Conservation (phyloP, 2,888 invertebrate genomes). For the Mellilla xanthometata region DNA sequence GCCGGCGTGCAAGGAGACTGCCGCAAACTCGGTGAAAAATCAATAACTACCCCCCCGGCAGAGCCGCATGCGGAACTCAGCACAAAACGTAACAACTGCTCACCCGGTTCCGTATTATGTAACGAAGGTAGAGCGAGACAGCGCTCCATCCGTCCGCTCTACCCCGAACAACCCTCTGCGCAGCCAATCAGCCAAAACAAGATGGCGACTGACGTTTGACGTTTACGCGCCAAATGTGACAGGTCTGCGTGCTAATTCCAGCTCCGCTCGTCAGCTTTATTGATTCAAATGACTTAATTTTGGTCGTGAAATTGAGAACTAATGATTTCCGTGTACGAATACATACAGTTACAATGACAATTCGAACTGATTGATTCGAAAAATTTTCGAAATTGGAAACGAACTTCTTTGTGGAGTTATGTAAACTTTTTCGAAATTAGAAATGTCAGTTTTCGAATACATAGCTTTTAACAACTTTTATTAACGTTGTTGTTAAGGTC, state of each 20-base stretch:
- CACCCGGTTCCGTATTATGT: conserved; percentile 78
- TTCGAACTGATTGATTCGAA: conserved; percentile 1
- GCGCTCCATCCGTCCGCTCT: conserved; percentile 46
- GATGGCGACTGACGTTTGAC: conserved; percentile 75
- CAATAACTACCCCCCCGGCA: conserved; percentile 71
- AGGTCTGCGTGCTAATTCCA: conserved; percentile 58
- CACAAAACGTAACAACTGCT: conserved; percentile 64
- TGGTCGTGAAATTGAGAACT: conserved; percentile 41
- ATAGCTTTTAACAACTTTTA: no score
- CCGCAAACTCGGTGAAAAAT: conserved; percentile 78
- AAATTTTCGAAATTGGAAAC: not conserved
- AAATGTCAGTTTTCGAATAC: conserved; percentile 3
- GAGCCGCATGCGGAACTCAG: conserved; percentile 76
- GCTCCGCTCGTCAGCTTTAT: conserved; percentile 52
- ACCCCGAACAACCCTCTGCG: conserved; percentile 54
- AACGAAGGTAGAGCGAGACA: conserved; percentile 62
- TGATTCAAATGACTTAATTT: conserved; percentile 66
- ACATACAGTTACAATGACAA: conserved; percentile 3
- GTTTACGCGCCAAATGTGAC: conserved; percentile 78
- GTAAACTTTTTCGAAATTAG: no score
- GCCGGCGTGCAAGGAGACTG: conserved; percentile 76
- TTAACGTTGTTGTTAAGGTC: conserved; percentile 3
- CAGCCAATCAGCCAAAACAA: conserved; percentile 60
- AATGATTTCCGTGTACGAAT: conserved; percentile 34
- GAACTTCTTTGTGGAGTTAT: not conserved